Evolutionary conservation across 2,113 vertebrate genomes (phyloP).

Genomic region (Melanerpes aurifrons): DNA sequence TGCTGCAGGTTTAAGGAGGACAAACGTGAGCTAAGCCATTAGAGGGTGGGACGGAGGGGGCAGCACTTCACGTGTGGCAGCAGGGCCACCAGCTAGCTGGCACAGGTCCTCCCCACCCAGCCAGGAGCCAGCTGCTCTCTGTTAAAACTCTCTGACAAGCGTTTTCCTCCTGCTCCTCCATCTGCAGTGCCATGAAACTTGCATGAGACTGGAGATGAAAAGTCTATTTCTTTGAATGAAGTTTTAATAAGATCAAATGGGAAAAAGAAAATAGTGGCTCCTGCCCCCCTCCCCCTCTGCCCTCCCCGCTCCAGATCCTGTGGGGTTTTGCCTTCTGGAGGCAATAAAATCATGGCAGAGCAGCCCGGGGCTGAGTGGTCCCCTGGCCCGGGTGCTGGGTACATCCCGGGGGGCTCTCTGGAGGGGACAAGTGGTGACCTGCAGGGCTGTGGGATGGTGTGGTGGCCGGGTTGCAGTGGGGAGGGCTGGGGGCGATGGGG

Average conservation of each 20-base stretch:
- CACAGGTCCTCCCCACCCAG: background rate
- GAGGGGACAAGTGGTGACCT: background rate
- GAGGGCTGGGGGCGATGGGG: background rate
- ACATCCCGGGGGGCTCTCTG: background rate
- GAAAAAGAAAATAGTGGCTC: slow-evolving; percentile 1
- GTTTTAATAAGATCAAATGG: slow-evolving; percentile 33
- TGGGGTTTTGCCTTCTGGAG: background rate
- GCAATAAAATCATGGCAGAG: background rate
- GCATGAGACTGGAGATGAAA: slow-evolving; percentile 20
- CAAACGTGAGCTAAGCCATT: background rate
- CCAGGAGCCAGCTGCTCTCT: background rate
- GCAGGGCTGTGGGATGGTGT: background rate
- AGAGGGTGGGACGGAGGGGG: background rate
- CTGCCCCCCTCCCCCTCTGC: background rate
- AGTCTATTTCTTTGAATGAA: slow-evolving; percentile 14
- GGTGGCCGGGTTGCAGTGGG: accelerated
- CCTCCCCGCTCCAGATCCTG: background rate
- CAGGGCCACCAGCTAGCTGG: no score
- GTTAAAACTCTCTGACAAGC: background rate
- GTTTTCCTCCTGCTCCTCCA: background rate
- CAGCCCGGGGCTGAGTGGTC: background rate
- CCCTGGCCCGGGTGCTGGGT: background rate
- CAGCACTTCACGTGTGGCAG: background rate
- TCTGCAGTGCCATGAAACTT: slow-evolving; percentile 12
- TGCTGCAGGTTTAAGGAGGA: background rate